Percentiles rank a stretch among this genome's conserved stretches.
Evolutionary conservation across 2,888 invertebrate species (phyloP).

Genomic region (Lasius platythorax): DNA sequence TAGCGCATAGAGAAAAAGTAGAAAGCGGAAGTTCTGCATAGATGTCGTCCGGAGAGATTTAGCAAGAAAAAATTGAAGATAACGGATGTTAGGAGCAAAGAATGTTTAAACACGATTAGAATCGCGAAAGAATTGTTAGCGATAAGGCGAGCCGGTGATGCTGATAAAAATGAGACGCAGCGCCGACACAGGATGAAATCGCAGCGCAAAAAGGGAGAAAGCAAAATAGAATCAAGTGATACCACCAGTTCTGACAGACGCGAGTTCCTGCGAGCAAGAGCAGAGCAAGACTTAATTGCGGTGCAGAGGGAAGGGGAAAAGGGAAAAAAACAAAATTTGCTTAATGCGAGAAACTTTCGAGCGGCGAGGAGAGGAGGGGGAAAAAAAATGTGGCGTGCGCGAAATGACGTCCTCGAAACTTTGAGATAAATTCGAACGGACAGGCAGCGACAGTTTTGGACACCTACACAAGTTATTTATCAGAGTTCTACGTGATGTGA

Average conservation of each 20-base stretch:
- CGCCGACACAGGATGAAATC: constrained; percentile 34
- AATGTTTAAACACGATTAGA: not conserved
- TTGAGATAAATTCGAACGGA: constrained; percentile 19
- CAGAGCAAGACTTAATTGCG: constrained; percentile 10
- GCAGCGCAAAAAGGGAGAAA: constrained; percentile 45
- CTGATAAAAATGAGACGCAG: constrained; percentile 42
- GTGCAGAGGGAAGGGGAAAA: not conserved
- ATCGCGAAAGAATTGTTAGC: not conserved
- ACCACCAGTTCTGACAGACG: not conserved
- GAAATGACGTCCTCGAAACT: not conserved
- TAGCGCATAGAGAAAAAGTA: not conserved
- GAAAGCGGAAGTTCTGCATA: constrained; percentile 17
- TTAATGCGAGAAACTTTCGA: constrained; percentile 23
- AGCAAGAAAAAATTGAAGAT: not conserved
- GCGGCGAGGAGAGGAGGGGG: no score
- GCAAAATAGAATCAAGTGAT: constrained; percentile 37
- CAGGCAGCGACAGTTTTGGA: not conserved
- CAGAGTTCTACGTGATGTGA: not conserved
- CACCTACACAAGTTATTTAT: not conserved
- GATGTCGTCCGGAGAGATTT: constrained; percentile 3
- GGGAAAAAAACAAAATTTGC: not conserved
- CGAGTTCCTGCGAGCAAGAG: not conserved
- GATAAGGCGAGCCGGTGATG: not conserved
- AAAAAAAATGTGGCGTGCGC: not conserved
- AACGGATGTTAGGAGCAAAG: not conserved